Conservation (phyloP, 2,113 vertebrate genomes). For the Larimichthys polyactis region DNA sequence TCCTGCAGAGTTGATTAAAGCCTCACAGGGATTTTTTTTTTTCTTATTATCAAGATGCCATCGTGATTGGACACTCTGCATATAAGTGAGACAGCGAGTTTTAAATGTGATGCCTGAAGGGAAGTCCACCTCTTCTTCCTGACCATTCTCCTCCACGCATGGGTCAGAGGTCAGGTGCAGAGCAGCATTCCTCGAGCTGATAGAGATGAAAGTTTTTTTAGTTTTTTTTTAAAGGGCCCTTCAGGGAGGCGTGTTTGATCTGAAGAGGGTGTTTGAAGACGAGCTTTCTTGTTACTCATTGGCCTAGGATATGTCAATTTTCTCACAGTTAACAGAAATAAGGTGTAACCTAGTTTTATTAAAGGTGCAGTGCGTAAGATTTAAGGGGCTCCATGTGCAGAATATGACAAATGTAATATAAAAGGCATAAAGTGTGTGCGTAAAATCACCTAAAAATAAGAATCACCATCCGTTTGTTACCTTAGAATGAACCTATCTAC, state of each 20-base stretch:
- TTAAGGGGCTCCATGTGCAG: no score
- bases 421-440: no score
- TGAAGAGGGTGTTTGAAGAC: constrained; percentile 3
- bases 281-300: not conserved
- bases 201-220: constrained; percentile 5
- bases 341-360: not conserved
- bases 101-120: not conserved
- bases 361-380: no score
- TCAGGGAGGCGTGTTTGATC: not conserved
- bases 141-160: not conserved
- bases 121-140: not conserved
- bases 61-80: not conserved
- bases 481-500: no score
- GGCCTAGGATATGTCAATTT: not conserved
- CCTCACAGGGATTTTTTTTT: not conserved
- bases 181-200: constrained; percentile 20
- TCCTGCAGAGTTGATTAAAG: not conserved
- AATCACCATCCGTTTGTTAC: no score
- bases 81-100: not conserved
- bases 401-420: no score
- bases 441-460: no score
- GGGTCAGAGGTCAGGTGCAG: constrained; percentile 40
- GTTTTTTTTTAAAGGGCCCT: constrained; percentile 24
- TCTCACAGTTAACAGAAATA: not conserved
- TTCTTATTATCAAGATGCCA: not conserved